phyloP scores from a whole-genome alignment of 2,888 invertebrate genomes.

The Drosophila mimetica region DNA sequence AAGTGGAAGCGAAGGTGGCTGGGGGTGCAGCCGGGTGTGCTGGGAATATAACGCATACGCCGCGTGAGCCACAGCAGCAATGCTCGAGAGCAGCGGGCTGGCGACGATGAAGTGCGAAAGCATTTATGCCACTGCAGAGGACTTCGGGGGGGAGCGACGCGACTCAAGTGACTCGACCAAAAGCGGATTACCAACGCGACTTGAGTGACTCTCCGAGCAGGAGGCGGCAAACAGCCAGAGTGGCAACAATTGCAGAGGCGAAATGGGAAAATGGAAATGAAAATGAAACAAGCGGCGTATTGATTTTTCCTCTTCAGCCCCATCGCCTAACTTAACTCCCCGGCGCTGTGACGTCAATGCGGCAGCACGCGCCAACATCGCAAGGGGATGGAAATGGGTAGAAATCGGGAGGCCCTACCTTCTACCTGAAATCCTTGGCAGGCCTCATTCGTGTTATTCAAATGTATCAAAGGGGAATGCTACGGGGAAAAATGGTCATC shows the following conservation, averaged over 20 bases:
- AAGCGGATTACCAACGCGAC: conserved; percentile 69
- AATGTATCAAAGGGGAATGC: conserved; percentile 21
- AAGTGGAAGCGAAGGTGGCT: background rate
- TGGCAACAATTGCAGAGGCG: conserved; percentile 28
- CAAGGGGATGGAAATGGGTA: background rate
- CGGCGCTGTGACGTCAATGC: conserved; percentile 66
- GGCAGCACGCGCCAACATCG: conserved; percentile 23
- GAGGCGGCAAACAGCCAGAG: conserved; percentile 23
- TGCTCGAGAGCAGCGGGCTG: conserved; percentile 35
- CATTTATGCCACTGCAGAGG: conserved; percentile 51
- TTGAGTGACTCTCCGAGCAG: conserved; percentile 59
- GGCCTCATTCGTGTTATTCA: conserved; percentile 19
- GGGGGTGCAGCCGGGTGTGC: conserved; percentile 7
- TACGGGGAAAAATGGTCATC: background rate
- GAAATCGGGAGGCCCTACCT: background rate
- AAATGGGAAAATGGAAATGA: conserved; percentile 32
- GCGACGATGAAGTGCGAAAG: conserved; percentile 64
- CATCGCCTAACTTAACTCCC: conserved; percentile 52
- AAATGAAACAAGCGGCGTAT: conserved; percentile 60
- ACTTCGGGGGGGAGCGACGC: background rate
- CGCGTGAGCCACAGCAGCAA: conserved; percentile 40
- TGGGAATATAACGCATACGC: conserved; percentile 59
- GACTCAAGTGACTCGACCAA: conserved; percentile 67
- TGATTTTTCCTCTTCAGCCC: conserved; percentile 53
- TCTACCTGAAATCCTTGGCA: conserved; percentile 24